Base-by-base conservation (phyloP, 2,113 vertebrate species). In the Sinosuthora webbiana region DNA sequence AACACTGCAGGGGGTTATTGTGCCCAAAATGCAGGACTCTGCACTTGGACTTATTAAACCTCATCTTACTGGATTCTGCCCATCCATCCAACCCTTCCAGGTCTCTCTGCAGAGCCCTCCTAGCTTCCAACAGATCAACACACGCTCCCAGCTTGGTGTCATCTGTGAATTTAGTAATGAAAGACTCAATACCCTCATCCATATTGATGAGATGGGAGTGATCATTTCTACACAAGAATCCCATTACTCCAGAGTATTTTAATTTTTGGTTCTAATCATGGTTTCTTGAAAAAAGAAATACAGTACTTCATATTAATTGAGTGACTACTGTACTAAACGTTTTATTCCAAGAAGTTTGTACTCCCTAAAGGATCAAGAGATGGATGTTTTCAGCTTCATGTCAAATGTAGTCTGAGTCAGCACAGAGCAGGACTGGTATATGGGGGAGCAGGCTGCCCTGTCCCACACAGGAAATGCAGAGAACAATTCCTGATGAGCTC, bases 341-440 rank as follows among this genome's bases (percentile, higher is more conserved):
- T 87, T 45, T 68, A 64, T 82, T 87, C 49, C 28, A 25, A 47
- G 56, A 33, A 11, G 31, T 33, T 62, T 79, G 52, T 49, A 50
- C 27, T 81, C 39, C 68, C 56, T 15, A 30, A 31, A 86, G 64
- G 45, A 73, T 79, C 27, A 60, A 77, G 33, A 85, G 24, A 90
- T 2, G 8, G 37, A 83, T 69, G 42, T 53, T 74, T 69, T 69
- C 71, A 69, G 70, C 49, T 83, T 39, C 28, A 18, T 25, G 35
- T 59, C 30, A 57, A 44, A 65, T 7, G 52, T 27, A 30, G 49
- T 22, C 42, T 0, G 0, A 60, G 47, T 14, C 31, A 63, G 87
- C 37, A 74, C 9, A 53, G 91, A 52, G 27, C 21, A 69, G 56
- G 33, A 30, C 7, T 0, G 1, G n/a, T 18, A 2, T 0, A 4